Percentiles rank a stretch among this genome's conserved stretches.
phyloP scores from a whole-genome alignment of 2,888 invertebrate species.

The Pyrocoelia pectoralis region DNA sequence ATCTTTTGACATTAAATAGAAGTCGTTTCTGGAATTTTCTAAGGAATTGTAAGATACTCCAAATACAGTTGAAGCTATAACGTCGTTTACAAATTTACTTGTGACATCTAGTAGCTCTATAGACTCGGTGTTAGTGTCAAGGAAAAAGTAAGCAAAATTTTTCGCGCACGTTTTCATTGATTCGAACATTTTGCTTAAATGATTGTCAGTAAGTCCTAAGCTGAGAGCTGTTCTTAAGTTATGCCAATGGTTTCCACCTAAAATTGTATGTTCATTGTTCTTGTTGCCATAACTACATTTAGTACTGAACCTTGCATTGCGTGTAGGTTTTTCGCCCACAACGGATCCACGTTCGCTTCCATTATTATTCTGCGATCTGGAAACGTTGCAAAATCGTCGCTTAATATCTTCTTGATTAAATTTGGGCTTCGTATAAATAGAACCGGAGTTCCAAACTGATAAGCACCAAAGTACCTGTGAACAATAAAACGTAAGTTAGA shows the following conservation, averaged over 20 bases:
- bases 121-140: conserved; percentile 36
- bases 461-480: conserved; percentile 33
- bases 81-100: conserved; percentile 62
- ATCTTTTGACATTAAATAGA: conserved; percentile 63
- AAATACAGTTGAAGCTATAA: conserved; percentile 64
- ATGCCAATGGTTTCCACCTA: conserved; percentile 41
- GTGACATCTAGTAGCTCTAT: conserved; percentile 60
- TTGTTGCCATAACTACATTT: not conserved
- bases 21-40: conserved; percentile 62
- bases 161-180: conserved; percentile 45
- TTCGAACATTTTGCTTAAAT: conserved; percentile 52
- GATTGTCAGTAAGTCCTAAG: conserved; percentile 53
- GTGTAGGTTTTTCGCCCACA: conserved; percentile 57
- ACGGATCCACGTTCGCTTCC: conserved; percentile 52
- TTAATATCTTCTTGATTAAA: conserved; percentile 63
- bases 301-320: conserved; percentile 32
- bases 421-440: conserved; percentile 64
- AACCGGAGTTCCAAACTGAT: conserved; percentile 49
- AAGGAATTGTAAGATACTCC: conserved; percentile 65
- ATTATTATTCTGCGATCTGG: conserved; percentile 52
- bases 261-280: not conserved
- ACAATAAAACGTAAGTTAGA: too few relatives aligned
- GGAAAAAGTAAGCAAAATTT: conserved; percentile 42
- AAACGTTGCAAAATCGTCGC: conserved; percentile 66
- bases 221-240: conserved; percentile 59